A percentile compares a stretch with the other conserved stretches of the same genome.
phyloP scores from a whole-genome alignment of 1,140 invertebrate genomes.

The Macrobrachium rosenbergii region DNA sequence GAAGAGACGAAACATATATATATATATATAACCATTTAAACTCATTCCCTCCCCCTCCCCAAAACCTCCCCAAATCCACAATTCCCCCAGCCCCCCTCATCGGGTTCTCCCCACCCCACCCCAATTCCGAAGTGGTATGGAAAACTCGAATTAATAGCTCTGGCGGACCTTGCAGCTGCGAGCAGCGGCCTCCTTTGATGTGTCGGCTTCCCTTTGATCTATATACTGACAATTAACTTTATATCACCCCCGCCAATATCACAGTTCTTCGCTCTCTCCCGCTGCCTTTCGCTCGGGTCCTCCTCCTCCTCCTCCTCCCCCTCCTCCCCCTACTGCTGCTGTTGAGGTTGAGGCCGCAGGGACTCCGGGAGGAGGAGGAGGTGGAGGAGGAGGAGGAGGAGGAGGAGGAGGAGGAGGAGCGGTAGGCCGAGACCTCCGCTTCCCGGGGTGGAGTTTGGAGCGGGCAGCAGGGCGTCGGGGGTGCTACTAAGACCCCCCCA shows the following conservation, averaged over 20 bases:
- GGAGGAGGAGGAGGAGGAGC: too few relatives aligned
- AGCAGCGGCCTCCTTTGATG: slow-evolving; percentile 23
- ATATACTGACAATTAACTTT: slow-evolving; percentile 47
- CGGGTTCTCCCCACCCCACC: too few relatives aligned
- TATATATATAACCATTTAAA: neutral
- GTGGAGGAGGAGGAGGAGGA: too few relatives aligned
- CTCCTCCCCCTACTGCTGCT: neutral
- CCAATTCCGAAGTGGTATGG: slow-evolving; percentile 31
- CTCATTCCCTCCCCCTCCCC: neutral
- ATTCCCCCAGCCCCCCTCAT: neutral
- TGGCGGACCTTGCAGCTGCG: slow-evolving; percentile 2
- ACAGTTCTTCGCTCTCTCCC: slow-evolving; percentile 15
- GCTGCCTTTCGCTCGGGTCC: slow-evolving; percentile 11
- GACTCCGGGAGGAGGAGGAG: neutral
- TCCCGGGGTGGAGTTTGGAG: too few relatives aligned
- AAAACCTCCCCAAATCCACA: too few relatives aligned
- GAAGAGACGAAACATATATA: too few relatives aligned
- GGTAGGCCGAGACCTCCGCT: too few relatives aligned
- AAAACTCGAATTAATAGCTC: slow-evolving; percentile 45
- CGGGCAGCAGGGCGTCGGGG: too few relatives aligned
- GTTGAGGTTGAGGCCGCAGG: neutral
- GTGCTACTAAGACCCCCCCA: too few relatives aligned
- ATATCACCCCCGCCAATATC: slow-evolving; percentile 37
- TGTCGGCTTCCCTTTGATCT: slow-evolving; percentile 39
- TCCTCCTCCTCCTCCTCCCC: neutral